These are phyloP conservation scores for Tuta absoluta DNA, from an alignment of 2,888 invertebrate genomes.

Conservation along the genomic window DNA sequence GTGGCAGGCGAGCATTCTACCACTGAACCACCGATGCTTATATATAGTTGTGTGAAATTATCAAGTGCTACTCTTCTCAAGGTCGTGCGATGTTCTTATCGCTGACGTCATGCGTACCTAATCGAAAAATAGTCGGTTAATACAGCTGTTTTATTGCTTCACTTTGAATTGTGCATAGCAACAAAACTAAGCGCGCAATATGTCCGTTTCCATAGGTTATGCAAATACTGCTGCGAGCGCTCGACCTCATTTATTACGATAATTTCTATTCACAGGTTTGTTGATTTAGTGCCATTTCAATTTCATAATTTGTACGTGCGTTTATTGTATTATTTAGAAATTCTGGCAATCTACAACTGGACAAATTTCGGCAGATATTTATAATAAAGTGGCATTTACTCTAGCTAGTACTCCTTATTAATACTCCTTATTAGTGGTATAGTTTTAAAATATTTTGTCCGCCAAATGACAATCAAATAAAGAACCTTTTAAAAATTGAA, in stretches of 20 bases:
- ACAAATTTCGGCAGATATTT: no score
- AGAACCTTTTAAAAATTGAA: no score
- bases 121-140: neutral
- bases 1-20: constrained; percentile 82
- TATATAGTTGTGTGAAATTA: neutral
- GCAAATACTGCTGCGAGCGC: constrained; percentile 8
- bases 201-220: constrained; percentile 6
- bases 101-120: neutral
- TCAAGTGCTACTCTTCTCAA: neutral
- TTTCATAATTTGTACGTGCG: constrained; percentile 9
- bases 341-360: no score
- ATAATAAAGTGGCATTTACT: no score
- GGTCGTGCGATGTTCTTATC: neutral
- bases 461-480: no score
- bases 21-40: constrained; percentile 78
- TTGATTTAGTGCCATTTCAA: constrained; percentile 15
- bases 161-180: constrained; percentile 1
- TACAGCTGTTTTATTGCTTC: constrained; percentile 5
- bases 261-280: constrained; percentile 15
- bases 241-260: constrained; percentile 19
- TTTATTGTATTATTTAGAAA: no score
- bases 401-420: no score
- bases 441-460: no score
- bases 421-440: no score
- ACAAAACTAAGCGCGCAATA: neutral